Evolutionary conservation across 1,140 invertebrate species (phyloP).

Genomic region (Chionoecetes opilio): DNA sequence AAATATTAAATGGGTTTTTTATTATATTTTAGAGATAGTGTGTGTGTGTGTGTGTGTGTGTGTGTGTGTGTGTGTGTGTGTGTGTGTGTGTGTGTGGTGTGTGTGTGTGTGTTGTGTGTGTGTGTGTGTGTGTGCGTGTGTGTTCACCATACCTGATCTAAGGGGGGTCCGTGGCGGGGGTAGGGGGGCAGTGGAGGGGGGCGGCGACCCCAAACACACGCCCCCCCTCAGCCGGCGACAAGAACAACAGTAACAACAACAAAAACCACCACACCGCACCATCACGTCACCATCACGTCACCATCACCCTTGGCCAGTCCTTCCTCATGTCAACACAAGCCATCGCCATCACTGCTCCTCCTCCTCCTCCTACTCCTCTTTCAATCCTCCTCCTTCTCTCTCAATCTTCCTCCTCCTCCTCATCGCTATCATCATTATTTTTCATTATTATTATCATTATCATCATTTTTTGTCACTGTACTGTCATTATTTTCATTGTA

Average conservation of each 20-base stretch:
- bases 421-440: background rate
- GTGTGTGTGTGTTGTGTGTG: too few relatives aligned
- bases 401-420: background rate
- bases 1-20: background rate
- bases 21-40: background rate
- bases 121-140: too few relatives aligned
- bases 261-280: background rate
- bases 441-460: background rate
- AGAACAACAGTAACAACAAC: conserved; percentile 29
- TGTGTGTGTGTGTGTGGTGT: background rate
- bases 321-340: background rate
- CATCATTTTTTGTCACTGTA: too few relatives aligned
- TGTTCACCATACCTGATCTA: background rate
- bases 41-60: background rate
- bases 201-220: background rate
- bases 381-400: background rate
- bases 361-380: background rate
- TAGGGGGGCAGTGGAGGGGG: background rate
- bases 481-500: background rate
- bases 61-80: background rate
- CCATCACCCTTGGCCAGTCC: background rate
- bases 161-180: background rate
- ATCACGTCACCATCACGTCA: background rate
- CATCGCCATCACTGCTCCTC: background rate
- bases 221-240: background rate